Conservation (phyloP, 2,888 invertebrate genomes). For the Noctua janthe region DNA sequence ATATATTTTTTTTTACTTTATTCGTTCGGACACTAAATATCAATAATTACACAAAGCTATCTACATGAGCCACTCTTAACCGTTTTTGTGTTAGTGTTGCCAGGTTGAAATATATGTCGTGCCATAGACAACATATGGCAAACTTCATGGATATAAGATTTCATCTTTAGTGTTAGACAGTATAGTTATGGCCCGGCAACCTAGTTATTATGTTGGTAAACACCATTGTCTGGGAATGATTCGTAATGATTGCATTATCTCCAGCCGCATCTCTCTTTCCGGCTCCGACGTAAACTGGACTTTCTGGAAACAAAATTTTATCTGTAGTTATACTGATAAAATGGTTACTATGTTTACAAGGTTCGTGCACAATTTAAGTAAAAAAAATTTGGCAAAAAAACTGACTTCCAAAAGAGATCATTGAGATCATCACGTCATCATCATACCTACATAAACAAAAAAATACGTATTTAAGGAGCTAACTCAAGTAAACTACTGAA, state of each 20-base stretch:
- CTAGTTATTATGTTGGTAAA: conserved; percentile 76
- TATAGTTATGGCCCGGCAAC: conserved; percentile 78
- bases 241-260: conserved; percentile 85
- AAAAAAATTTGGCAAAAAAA: too few species aligned
- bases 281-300: conserved; percentile 84
- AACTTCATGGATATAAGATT: conserved; percentile 60
- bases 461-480: neutral
- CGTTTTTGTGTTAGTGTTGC: conserved; percentile 76
- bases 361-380: too few species aligned
- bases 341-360: neutral
- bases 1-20: conserved; percentile 74
- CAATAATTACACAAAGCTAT: conserved; percentile 90
- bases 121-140: conserved; percentile 61
- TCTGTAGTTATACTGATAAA: neutral
- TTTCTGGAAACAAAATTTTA: conserved; percentile 72
- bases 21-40: conserved; percentile 88
- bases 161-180: conserved; percentile 62
- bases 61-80: conserved; percentile 88
- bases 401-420: too few species aligned
- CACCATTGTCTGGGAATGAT: conserved; percentile 88
- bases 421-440: too few species aligned
- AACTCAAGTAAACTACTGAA: neutral
- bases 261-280: conserved; percentile 81
- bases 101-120: conserved; percentile 68
- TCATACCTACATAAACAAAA: neutral